phyloP scores from a whole-genome alignment of 35 echinoderm and acorn worm genomes.

The Apostichopus japonicus region DNA sequence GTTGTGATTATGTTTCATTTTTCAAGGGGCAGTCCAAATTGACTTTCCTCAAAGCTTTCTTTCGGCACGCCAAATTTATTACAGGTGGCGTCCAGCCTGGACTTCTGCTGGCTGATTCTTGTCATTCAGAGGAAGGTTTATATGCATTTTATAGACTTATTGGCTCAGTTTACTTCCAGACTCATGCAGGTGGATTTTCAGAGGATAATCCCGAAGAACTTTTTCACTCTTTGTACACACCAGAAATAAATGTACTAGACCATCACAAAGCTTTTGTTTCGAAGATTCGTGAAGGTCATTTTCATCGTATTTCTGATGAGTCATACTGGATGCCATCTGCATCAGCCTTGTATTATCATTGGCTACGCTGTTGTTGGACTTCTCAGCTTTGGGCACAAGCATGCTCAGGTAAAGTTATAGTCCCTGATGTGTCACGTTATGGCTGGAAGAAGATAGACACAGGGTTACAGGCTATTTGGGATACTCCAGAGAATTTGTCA shows the following conservation, averaged over 20 bases:
- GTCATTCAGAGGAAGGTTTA: conserved; percentile 26
- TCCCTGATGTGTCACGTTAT: background rate
- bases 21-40: conserved; percentile 41
- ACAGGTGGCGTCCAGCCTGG: conserved; percentile 6
- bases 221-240: conserved; percentile 42
- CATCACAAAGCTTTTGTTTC: conserved; percentile 48
- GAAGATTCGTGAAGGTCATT: conserved; percentile 33
- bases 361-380: conserved; percentile 30
- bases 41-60: conserved; percentile 27
- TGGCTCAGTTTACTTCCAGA: conserved; percentile 62
- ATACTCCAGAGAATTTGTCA: background rate
- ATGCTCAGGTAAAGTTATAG: conserved; percentile 5
- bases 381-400: conserved; percentile 4
- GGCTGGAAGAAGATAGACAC: background rate
- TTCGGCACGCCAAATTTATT: conserved; percentile 32
- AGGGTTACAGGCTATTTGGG: conserved; percentile 18
- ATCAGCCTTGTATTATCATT: conserved; percentile 12
- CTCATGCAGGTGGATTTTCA: conserved; percentile 51
- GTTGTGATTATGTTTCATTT: conserved; percentile 81
- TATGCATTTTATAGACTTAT: conserved; percentile 74
- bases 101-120: background rate
- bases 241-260: conserved; percentile 8
- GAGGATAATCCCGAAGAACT: conserved; percentile 59
- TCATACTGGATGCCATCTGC: conserved; percentile 18
- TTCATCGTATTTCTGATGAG: conserved; percentile 13